A percentile compares a stretch with the other conserved stretches of the same genome.
Conservation (phyloP, 2,113 vertebrate genomes). For the Reinhardtius hippoglossoides region DNA sequence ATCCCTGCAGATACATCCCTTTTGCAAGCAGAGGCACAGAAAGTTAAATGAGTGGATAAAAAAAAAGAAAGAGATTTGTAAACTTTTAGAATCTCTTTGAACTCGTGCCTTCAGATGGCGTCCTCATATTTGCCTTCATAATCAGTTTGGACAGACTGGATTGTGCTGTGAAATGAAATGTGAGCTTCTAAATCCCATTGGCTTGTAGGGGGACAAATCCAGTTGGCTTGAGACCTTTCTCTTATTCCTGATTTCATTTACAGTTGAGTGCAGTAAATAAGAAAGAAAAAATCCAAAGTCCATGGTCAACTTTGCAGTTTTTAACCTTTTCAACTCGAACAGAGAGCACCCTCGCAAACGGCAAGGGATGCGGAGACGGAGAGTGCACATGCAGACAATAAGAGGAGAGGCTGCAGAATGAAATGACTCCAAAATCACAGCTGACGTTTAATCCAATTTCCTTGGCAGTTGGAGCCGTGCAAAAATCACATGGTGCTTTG, state of each 20-base stretch:
- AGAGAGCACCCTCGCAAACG: slow-evolving; percentile 4
- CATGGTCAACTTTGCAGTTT: slow-evolving; percentile 37
- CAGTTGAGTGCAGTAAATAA: slow-evolving; percentile 36
- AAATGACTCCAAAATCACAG: slow-evolving; percentile 69
- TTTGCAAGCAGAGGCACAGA: background rate
- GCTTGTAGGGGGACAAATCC: slow-evolving; percentile 59
- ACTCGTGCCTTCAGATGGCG: slow-evolving; percentile 29
- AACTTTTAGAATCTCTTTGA: slow-evolving; percentile 34
- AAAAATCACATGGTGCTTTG: slow-evolving; percentile 60
- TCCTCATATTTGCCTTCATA: slow-evolving; percentile 47
- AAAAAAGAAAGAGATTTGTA: background rate
- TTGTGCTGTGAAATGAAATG: slow-evolving; percentile 57
- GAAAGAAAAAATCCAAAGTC: slow-evolving; percentile 17
- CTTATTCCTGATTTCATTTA: slow-evolving; percentile 56
- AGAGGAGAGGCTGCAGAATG: slow-evolving; percentile 49
- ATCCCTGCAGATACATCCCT: background rate
- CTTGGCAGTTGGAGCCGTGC: slow-evolving; percentile 60
- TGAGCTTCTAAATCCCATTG: slow-evolving; percentile 52
- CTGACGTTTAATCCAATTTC: slow-evolving; percentile 74
- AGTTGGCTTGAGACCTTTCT: slow-evolving; percentile 34
- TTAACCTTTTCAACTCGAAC: slow-evolving; percentile 2
- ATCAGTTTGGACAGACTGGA: slow-evolving; percentile 46
- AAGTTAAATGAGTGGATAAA: slow-evolving; percentile 1
- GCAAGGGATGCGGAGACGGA: slow-evolving; percentile 18
- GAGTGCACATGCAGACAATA: slow-evolving; percentile 38